Evolutionary conservation across 2,888 invertebrate species (phyloP).

Genomic region (Macrophya alboannulata): DNA sequence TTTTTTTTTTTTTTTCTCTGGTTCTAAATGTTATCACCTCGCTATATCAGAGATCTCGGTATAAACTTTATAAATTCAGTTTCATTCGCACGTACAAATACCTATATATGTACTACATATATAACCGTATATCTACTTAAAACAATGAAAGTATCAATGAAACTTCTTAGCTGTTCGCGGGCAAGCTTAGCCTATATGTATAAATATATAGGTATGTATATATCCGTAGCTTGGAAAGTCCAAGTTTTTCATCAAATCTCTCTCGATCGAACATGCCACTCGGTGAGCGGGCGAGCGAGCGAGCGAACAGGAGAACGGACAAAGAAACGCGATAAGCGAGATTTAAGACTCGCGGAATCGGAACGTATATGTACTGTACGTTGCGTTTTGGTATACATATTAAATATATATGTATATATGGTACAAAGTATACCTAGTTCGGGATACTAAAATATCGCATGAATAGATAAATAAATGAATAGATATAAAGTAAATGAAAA

Average conservation of each 20-base stretch:
- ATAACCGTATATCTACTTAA: neutral
- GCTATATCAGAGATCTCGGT: too few species aligned
- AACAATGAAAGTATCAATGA: slow-evolving; percentile 21
- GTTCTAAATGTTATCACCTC: too few species aligned
- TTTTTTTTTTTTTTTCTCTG: too few species aligned
- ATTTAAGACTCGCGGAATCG: neutral
- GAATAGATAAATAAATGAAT: neutral
- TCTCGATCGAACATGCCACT: neutral
- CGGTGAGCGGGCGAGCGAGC: neutral
- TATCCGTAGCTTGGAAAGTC: neutral
- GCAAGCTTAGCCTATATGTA: neutral
- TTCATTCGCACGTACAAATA: neutral
- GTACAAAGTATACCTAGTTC: neutral
- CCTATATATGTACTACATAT: too few species aligned
- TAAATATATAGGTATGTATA: neutral
- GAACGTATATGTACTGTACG: neutral
- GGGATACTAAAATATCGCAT: neutral
- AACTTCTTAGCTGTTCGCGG: neutral
- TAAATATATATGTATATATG: too few species aligned
- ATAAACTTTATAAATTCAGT: neutral
- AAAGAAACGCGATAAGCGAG: neutral
- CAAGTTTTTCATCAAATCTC: neutral
- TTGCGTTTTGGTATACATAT: too few species aligned
- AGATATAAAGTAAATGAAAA: neutral
- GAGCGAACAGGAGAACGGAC: neutral